Evolutionary conservation across 2,888 invertebrate species (phyloP).

Genomic region (Trichopoda pennipes): DNA sequence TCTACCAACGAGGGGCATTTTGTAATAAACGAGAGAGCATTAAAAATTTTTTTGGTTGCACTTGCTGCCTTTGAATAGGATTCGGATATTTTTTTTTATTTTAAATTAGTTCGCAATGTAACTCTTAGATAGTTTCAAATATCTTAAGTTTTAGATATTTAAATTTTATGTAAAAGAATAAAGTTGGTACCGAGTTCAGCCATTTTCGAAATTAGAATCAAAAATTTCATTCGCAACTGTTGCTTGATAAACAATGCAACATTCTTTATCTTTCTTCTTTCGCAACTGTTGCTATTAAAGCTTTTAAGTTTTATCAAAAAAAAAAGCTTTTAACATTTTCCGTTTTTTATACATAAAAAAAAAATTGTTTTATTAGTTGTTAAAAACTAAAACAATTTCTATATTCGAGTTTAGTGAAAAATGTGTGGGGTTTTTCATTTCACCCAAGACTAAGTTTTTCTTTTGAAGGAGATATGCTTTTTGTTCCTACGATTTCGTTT

Average conservation of each 20-base stretch:
- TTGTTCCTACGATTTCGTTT: neutral
- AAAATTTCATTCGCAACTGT: neutral
- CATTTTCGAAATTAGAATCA: too few species aligned
- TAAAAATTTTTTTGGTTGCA: too few species aligned
- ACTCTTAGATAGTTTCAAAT: too few species aligned
- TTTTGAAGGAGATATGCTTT: neutral
- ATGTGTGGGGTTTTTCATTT: neutral
- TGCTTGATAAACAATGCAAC: neutral
- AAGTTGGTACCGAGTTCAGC: too few species aligned
- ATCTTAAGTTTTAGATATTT: too few species aligned
- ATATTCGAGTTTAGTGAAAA: slow-evolving; percentile 29
- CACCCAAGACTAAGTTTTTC: neutral
- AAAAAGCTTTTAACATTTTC: neutral
- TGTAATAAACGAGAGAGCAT: too few species aligned
- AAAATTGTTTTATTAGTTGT: neutral
- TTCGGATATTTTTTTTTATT: too few species aligned
- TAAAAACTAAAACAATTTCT: slow-evolving; percentile 29
- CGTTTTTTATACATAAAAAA: neutral
- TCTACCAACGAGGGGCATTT: too few species aligned
- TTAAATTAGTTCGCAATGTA: too few species aligned
- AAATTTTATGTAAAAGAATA: too few species aligned
- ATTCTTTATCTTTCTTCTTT: neutral
- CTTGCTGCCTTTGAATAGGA: too few species aligned
- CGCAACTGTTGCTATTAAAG: neutral
- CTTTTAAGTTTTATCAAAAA: neutral